Evolutionary conservation across 2,797 vertebrate genomes (phyloP).

Genomic region (Sebastes diploproa): DNA sequence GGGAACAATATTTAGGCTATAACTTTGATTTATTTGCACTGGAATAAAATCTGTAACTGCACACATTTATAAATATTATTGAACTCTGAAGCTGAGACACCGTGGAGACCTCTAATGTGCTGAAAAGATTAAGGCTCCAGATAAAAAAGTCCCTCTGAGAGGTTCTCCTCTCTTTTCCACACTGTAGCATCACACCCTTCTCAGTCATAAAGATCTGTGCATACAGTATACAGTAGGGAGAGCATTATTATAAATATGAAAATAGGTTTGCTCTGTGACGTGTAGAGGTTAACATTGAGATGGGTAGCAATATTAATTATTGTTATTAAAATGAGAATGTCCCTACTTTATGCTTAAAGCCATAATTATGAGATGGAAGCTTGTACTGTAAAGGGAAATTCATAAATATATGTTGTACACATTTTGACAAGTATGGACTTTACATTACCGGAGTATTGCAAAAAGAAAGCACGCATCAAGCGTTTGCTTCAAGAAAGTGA

Average conservation of each 20-base stretch:
- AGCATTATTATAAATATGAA: slow-evolving; percentile 5
- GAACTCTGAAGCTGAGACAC: slow-evolving; percentile 30
- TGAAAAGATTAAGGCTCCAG: slow-evolving; percentile 46
- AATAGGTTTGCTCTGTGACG: neutral
- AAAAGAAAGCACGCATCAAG: neutral
- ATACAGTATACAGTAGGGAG: neutral
- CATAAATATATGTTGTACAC: neutral
- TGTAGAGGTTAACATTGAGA: neutral
- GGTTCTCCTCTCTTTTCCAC: slow-evolving; percentile 17
- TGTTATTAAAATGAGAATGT: neutral
- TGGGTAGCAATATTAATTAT: neutral
- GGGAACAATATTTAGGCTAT: neutral
- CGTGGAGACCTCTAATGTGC: slow-evolving; percentile 29
- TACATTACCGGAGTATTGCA: neutral
- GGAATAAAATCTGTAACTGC: slow-evolving; percentile 21
- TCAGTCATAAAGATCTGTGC: slow-evolving; percentile 11
- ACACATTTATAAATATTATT: slow-evolving; percentile 29
- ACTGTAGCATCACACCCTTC: neutral
- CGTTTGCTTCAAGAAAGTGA: neutral
- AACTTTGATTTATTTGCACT: slow-evolving; percentile 22
- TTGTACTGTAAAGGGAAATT: neutral
- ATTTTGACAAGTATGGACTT: neutral
- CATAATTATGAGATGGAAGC: neutral
- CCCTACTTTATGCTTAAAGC: neutral
- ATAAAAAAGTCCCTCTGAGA: slow-evolving; percentile 30